Evolutionary conservation across 2,113 vertebrate genomes (phyloP).

Genomic region (Cebus imitator): DNA sequence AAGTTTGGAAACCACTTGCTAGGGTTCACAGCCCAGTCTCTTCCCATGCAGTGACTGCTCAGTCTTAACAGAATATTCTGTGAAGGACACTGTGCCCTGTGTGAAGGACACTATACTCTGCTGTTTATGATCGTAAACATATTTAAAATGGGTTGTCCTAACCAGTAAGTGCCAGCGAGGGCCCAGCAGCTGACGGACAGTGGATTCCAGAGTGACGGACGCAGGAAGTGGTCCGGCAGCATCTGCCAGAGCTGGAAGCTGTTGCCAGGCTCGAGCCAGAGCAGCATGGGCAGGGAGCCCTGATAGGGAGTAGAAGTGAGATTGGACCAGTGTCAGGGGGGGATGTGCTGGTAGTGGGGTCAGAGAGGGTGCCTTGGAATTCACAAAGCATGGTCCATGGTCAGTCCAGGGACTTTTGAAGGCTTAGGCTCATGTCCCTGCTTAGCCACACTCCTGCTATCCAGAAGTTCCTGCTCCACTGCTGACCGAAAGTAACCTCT

Average conservation of each 20-base stretch:
- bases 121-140: neutral
- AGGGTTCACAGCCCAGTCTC: no score
- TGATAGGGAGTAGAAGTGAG: neutral
- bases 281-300: neutral
- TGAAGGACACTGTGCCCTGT: no score
- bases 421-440: neutral
- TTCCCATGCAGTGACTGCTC: no score
- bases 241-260: neutral
- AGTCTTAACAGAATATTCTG: no score
- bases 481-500: neutral
- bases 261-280: neutral
- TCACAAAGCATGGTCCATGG: neutral
- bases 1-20: neutral
- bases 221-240: neutral
- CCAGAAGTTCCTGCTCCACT: no score
- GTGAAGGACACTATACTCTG: neutral
- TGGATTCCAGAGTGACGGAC: neutral
- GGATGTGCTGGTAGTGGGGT: neutral
- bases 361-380: neutral
- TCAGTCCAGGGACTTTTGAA: no score
- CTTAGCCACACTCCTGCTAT: neutral
- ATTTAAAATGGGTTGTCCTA: neutral
- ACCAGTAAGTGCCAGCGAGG: neutral
- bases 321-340: neutral
- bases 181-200: neutral